A percentile compares a stretch with the other conserved stretches of the same genome.
Conservation (phyloP, 2,113 vertebrate genomes). For the Struthidea cinerea region DNA sequence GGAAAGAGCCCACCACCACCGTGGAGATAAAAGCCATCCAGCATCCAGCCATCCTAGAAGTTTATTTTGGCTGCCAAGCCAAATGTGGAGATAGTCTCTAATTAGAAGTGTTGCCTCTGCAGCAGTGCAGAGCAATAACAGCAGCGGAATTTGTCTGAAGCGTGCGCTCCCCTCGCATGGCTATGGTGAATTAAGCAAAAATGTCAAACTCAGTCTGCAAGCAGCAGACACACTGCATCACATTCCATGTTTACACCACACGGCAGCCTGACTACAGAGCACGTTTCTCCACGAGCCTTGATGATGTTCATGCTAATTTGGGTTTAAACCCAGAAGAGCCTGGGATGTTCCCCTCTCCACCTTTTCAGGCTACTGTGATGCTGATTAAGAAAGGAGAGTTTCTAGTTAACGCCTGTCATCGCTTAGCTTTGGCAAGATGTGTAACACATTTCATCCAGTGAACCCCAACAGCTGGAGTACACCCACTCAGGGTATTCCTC, state of each 20-base stretch:
- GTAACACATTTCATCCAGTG: neutral
- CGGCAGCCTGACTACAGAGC: neutral
- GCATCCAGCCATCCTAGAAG: neutral
- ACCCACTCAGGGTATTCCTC: neutral
- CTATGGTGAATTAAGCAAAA: constrained; percentile 38
- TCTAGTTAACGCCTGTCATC: neutral
- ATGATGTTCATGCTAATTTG: neutral
- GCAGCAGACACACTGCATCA: neutral
- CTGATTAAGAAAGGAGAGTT: neutral
- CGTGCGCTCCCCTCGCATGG: neutral
- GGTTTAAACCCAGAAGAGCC: neutral
- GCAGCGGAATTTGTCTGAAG: neutral
- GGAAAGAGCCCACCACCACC: neutral
- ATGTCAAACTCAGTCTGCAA: neutral
- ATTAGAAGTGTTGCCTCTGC: constrained; percentile 18
- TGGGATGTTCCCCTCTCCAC: neutral
- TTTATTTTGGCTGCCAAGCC: constrained; percentile 38
- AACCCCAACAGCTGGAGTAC: neutral
- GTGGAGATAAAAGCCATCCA: neutral
- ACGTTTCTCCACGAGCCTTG: neutral
- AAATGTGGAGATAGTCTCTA: constrained; percentile 3
- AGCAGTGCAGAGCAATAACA: neutral
- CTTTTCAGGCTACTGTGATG: neutral
- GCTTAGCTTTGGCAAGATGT: neutral
- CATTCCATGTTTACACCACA: neutral